Percentiles rank a stretch among this genome's conserved stretches.
These are phyloP conservation scores for Atlantisia rogersi DNA, from an alignment of 2,113 vertebrate genomes.

Conservation along the genomic window DNA sequence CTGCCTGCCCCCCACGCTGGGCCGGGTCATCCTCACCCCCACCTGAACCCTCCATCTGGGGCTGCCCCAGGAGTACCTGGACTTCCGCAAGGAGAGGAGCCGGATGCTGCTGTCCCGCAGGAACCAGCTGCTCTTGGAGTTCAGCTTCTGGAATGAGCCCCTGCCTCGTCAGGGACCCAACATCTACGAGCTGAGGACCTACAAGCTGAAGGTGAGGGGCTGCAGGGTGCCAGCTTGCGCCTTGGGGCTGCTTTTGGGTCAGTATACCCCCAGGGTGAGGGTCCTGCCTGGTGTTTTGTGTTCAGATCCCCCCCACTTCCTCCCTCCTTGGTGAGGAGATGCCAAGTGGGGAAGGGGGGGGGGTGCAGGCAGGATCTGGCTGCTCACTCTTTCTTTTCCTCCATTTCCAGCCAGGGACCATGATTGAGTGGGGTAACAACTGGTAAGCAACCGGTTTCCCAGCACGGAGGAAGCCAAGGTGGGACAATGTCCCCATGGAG, in stretches of 20 bases:
- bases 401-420: constrained; percentile 89
- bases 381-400: not conserved
- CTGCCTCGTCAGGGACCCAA: constrained; percentile 86
- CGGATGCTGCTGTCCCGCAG: constrained; percentile 89
- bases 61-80: constrained; percentile 83
- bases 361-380: rapidly evolving
- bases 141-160: constrained; percentile 98
- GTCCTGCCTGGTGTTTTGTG: not conserved
- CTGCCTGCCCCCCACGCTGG: rapidly evolving
- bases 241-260: rapidly evolving
- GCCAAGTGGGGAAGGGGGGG: no score
- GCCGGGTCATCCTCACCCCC: rapidly evolving
- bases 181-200: constrained; percentile 92
- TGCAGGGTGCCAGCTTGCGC: rapidly evolving
- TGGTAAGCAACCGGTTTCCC: constrained; percentile 79
- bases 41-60: not conserved
- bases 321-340: no score
- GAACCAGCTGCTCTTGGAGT: constrained; percentile 94
- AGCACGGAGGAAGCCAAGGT: rapidly evolving
- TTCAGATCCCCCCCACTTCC: rapidly evolving
- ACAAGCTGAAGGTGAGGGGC: constrained; percentile 84
- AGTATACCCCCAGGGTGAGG: rapidly evolving
- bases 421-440: constrained; percentile 98
- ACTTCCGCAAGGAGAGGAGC: constrained; percentile 89
- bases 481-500: not conserved